Conservation (phyloP, 2,113 vertebrate genomes). For the Psittacus erithacus region DNA sequence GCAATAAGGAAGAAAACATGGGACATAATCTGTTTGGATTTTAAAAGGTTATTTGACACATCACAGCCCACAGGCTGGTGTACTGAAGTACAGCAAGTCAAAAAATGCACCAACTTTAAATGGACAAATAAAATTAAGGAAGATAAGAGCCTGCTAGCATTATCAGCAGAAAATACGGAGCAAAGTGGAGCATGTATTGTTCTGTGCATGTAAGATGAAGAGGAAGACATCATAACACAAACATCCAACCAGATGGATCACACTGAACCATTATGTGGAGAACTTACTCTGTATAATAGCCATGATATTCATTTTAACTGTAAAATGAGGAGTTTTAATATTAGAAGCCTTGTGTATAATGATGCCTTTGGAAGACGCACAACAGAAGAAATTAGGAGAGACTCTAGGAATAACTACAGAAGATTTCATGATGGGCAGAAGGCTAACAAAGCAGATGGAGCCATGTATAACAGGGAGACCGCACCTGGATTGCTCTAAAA, state of each 20-base stretch:
- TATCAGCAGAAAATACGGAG: background rate
- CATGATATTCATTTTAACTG: background rate
- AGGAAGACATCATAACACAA: background rate
- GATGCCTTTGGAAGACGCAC: background rate
- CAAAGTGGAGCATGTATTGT: background rate
- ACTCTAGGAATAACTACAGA: background rate
- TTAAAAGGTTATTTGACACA: slow-evolving; percentile 61
- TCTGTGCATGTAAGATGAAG: background rate
- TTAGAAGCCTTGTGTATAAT: background rate
- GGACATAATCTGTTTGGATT: slow-evolving; percentile 40
- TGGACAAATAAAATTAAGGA: background rate
- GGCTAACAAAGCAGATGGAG: background rate
- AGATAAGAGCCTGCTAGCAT: background rate
- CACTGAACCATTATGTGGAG: background rate
- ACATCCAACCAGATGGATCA: background rate
- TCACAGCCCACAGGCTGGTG: background rate
- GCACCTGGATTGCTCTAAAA: background rate
- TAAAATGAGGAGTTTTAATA: background rate
- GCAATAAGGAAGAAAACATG: slow-evolving; percentile 51
- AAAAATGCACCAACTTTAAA: background rate
- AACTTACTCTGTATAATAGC: background rate
- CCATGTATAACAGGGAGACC: accelerated
- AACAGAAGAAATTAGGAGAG: background rate
- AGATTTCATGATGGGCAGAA: background rate
- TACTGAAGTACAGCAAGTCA: background rate